phyloP scores from a whole-genome alignment of 2,113 vertebrate genomes.

The Platysteira castanea region DNA sequence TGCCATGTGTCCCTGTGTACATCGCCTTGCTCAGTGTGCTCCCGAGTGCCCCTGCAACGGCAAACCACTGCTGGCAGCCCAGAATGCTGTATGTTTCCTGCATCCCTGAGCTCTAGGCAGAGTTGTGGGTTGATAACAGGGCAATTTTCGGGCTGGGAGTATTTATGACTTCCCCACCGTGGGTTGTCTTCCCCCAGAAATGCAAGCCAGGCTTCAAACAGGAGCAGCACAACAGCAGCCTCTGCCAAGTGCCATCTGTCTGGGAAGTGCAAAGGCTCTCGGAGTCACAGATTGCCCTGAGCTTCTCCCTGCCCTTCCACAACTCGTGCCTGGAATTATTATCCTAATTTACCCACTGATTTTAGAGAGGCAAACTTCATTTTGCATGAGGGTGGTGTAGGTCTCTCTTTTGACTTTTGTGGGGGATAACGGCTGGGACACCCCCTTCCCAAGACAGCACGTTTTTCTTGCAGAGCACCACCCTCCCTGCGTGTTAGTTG shows the following conservation, averaged over 20 bases:
- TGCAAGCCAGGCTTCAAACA: background rate
- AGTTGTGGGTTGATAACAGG: background rate
- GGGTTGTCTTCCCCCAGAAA: background rate
- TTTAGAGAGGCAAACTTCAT: background rate
- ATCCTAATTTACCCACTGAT: background rate
- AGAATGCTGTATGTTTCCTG: background rate
- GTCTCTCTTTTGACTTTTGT: background rate
- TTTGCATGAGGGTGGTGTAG: background rate
- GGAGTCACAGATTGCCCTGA: background rate
- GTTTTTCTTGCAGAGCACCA: background rate
- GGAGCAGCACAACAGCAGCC: rapidly evolving
- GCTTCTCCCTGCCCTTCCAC: background rate
- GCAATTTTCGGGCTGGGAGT: background rate
- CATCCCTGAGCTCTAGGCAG: background rate
- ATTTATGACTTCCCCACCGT: rapidly evolving
- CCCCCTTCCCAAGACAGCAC: background rate
- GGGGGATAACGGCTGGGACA: background rate
- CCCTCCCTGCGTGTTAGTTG: background rate
- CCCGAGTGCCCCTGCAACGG: background rate
- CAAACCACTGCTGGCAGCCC: background rate
- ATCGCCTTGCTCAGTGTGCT: background rate
- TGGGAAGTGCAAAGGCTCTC: background rate
- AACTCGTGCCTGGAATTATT: background rate
- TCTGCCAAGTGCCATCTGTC: background rate
- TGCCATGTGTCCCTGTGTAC: rapidly evolving